Conservation (phyloP, 2,797 vertebrate genomes). For the Halcyon smyrnensis region DNA sequence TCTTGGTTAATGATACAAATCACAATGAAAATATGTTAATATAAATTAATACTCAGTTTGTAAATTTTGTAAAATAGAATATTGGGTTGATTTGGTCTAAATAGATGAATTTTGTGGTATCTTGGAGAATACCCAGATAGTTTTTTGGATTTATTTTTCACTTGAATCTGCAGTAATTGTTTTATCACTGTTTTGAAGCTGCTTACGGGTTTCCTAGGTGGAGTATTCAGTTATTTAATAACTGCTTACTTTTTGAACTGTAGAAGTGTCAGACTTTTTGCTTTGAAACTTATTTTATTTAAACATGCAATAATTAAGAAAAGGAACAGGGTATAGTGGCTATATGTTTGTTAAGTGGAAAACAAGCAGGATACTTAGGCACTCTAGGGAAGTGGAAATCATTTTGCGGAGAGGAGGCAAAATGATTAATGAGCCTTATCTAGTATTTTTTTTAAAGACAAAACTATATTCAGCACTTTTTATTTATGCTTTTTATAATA, state of each 20-base stretch:
- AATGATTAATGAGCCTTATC: constrained; percentile 57
- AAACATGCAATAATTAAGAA: constrained; percentile 68
- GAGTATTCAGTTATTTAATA: constrained; percentile 43
- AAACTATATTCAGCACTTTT: constrained; percentile 66
- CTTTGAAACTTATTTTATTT: constrained; percentile 48
- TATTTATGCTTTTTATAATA: constrained; percentile 69
- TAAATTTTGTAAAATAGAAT: constrained; percentile 51
- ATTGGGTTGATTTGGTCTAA: background rate
- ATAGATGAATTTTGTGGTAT: background rate
- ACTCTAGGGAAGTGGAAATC: constrained; percentile 4
- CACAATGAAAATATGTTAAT: background rate
- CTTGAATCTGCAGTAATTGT: constrained; percentile 37
- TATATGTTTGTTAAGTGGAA: background rate
- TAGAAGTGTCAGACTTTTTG: constrained; percentile 5
- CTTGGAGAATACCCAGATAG: background rate
- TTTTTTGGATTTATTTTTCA: constrained; percentile 32
- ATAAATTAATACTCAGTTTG: background rate
- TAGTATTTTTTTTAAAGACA: constrained; percentile 56
- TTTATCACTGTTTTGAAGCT: constrained; percentile 58
- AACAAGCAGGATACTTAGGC: background rate
- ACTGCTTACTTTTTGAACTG: constrained; percentile 33
- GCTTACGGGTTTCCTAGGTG: constrained; percentile 47
- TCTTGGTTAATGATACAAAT: background rate
- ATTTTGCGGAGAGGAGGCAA: background rate
- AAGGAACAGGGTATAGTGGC: constrained; percentile 32